These are phyloP conservation scores for Cephus sareptanus DNA, from an alignment of 2,888 invertebrate species.

Conservation along the genomic window DNA sequence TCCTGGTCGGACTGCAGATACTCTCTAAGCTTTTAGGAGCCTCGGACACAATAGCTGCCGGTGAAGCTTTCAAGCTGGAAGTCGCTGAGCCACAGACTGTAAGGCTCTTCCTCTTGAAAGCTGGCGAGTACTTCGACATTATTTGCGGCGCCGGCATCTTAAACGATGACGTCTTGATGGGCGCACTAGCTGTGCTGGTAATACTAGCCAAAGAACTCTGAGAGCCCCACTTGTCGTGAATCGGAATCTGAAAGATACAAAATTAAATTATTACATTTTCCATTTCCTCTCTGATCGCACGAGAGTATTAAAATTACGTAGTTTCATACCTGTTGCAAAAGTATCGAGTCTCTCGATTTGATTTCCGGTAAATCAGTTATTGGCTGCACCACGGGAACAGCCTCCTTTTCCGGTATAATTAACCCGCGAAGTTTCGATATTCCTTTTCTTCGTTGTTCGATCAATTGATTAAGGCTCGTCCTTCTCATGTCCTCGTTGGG, in stretches of 20 bases:
- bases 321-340: slow-evolving; percentile 49
- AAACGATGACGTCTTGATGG: slow-evolving; percentile 52
- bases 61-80: slow-evolving; percentile 28
- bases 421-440: slow-evolving; percentile 88
- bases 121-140: slow-evolving; percentile 84
- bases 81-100: slow-evolving; percentile 70
- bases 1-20: slow-evolving; percentile 71
- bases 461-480: slow-evolving; percentile 78
- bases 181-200: slow-evolving; percentile 50
- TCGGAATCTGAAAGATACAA: slow-evolving; percentile 42
- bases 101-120: slow-evolving; percentile 81
- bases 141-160: slow-evolving; percentile 66
- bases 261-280: background rate
- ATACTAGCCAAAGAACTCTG: slow-evolving; percentile 58
- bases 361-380: slow-evolving; percentile 85
- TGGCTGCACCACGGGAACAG: slow-evolving; percentile 69
- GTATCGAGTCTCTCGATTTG: slow-evolving; percentile 75
- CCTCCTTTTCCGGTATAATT: slow-evolving; percentile 83
- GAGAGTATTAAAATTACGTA: background rate
- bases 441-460: slow-evolving; percentile 84
- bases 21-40: slow-evolving; percentile 71
- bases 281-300: background rate
- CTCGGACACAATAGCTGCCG: slow-evolving; percentile 46
- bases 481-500: slow-evolving; percentile 68
- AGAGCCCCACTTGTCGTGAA: slow-evolving; percentile 62